Evolutionary conservation across 1,140 invertebrate genomes (phyloP), one percentile per base, ranked within the genome.

Genomic region (Micrasema longulum): DNA sequence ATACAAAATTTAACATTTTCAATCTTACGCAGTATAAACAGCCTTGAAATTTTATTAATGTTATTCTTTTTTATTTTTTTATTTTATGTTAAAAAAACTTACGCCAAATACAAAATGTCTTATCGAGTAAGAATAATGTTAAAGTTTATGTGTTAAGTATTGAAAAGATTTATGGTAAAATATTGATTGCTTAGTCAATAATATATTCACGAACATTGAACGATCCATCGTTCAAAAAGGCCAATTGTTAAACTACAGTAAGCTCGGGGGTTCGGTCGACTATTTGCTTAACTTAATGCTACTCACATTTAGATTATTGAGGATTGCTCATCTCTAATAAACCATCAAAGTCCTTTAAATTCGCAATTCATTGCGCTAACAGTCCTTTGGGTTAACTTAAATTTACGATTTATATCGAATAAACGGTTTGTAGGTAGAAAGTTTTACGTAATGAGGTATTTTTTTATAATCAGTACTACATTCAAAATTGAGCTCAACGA

Each of bases 221-320:
- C n/a, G n/a, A 73, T 67, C 68, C 62, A 67, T 74, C 62, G 12
- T 52, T 67, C 12, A n/a, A 62, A 57, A 74, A 69, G 69, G 69
- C 69, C 68, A 71, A 68, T 43, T 36, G 71, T 71, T 68, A 63
- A 63, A 65, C 65, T 71, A 74, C 62, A 20, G 43, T 20, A 69
- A 63, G 20, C 36, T 26, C 38, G 72, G 52, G 57, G 71, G 66
- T 65, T 68, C 66, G 45, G 66, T 16, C 9, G 23, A 36, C n/a
- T n/a, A 23, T 26, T 53, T 22, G 36, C 16, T 5, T 35, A 35
- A 12, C 16, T 36, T 57, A 57, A 57, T 11, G 26, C 53, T 57
- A 57, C 20, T 57, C 53, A 23, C 50, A 23, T 53, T 53, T 41
- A 14, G n/a, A 53, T 23, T 31, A 53, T 57, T 57, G 16, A 36